Evolutionary conservation across 2,888 invertebrate genomes (phyloP).

Genomic region (Bibio marci): DNA sequence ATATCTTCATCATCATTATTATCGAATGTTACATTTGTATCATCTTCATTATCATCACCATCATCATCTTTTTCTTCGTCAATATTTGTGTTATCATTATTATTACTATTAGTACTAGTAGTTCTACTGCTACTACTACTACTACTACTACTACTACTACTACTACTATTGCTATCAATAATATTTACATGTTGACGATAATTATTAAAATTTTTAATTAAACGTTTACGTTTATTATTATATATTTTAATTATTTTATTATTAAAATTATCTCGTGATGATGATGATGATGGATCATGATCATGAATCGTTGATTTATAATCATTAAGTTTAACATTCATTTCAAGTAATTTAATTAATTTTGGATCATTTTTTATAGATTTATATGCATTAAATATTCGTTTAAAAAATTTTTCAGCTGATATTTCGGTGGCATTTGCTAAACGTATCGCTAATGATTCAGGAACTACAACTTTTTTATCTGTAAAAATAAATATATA

Average conservation of each 20-base stretch:
- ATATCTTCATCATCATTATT: conserved; percentile 3
- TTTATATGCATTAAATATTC: conserved; percentile 22
- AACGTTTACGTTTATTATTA: too few species aligned
- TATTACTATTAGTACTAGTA: not conserved
- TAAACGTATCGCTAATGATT: conserved; percentile 28
- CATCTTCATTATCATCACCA: conserved; percentile 1
- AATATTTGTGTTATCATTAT: not conserved
- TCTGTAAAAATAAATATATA: conserved; percentile 17
- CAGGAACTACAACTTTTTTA: conserved; percentile 28
- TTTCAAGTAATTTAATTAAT: not conserved
- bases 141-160: too few species aligned
- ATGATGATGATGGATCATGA: not conserved
- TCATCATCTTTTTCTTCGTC: conserved; percentile 1
- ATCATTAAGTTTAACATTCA: not conserved
- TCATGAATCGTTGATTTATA: not conserved
- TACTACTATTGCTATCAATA: too few species aligned
- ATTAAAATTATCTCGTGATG: not conserved
- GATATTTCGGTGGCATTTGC: conserved; percentile 25
- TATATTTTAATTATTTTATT: too few species aligned
- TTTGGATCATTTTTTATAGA: conserved; percentile 6
- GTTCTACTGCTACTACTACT: too few species aligned
- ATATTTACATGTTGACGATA: too few species aligned
- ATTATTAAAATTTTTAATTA: too few species aligned
- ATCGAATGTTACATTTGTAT: not conserved
- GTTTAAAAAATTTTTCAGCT: conserved; percentile 28